A percentile compares a stretch with the other conserved stretches of the same genome.
phyloP scores from a whole-genome alignment of 2,797 vertebrate genomes.

The Thunnus albacares region DNA sequence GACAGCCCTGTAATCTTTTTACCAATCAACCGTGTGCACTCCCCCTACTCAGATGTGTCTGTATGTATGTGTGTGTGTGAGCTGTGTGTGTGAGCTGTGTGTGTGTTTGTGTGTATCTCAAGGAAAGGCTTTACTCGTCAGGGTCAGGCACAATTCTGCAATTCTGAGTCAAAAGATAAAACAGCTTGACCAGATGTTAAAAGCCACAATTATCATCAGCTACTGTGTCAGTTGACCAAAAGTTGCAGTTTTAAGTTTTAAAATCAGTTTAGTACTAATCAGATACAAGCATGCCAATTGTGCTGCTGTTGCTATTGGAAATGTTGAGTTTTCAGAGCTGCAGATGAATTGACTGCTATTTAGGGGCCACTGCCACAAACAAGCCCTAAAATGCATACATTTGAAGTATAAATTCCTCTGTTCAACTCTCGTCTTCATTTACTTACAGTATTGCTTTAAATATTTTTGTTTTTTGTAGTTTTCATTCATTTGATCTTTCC shows the following conservation, averaged over 20 bases:
- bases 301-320: not conserved
- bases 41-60: constrained; percentile 35
- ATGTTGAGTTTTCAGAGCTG: constrained; percentile 1
- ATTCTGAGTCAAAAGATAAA: constrained; percentile 67
- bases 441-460: not conserved
- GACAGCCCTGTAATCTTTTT: constrained; percentile 77
- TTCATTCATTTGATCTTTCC: not conserved
- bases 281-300: constrained; percentile 4
- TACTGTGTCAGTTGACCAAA: constrained; percentile 47
- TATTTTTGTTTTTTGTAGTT: not conserved
- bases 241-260: constrained; percentile 49
- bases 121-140: constrained; percentile 43
- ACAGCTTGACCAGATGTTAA: constrained; percentile 53
- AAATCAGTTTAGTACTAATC: constrained; percentile 47
- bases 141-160: constrained; percentile 59
- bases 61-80: constrained; percentile 35
- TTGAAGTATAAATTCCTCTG: not conserved
- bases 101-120: not conserved
- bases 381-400: not conserved
- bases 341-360: not conserved
- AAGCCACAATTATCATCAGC: constrained; percentile 73
- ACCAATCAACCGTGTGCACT: constrained; percentile 71
- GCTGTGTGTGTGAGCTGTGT: not conserved
- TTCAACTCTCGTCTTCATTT: not conserved
- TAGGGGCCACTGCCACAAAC: not conserved